Evolutionary conservation across 2,113 vertebrate genomes (phyloP), one percentile per base, ranked within the genome.

Genomic region (Notothenia rossii): DNA sequence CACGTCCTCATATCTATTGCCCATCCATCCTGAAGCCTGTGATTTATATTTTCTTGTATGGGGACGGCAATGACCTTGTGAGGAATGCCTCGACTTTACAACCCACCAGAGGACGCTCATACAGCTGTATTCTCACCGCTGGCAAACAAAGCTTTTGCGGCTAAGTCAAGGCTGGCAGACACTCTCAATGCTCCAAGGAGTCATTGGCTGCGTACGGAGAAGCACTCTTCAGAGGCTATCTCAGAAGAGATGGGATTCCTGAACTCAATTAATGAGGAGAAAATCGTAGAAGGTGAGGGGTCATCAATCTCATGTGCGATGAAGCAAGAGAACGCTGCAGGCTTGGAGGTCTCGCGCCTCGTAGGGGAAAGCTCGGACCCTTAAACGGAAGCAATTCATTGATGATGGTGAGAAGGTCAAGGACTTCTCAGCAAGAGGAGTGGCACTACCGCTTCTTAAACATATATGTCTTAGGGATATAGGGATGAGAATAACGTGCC

Each of bases 41-140:
- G 85, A 91, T 90, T 89, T 89, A 90, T 82, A 17, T 55, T 10
- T 49, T 40, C 74, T 72, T 43, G 33, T 25, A 68, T 5, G 58
- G 54, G 64, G 71, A 71, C 2, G 25, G 71, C 70, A 59, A 79
- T 56, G 81, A 89, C 91, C 87, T 89, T 90, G 89, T 65, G 79
- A 78, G 78, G 59, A 75, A 86, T 43, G 68, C 79, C 79, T 84
- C 69, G 73, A 64, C 63, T 87, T 88, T 83, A 88, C 75, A 72
- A 62, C 75, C 67, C 81, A 46, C 79, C 17, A 11, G 68, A 81
- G 87, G 69, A 36, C 56, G 13, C 58, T 78, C 55, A 67, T 56
- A 46, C 70, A 7, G 71, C 76, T 77, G 53, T 61, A 72, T 81
- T 69, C 77, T 77, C 56, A 43, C 3, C 6, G 61, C 49, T 17